These are phyloP conservation scores for Chironomus tentans DNA, from an alignment of 2,888 invertebrate genomes.

Conservation along the genomic window DNA sequence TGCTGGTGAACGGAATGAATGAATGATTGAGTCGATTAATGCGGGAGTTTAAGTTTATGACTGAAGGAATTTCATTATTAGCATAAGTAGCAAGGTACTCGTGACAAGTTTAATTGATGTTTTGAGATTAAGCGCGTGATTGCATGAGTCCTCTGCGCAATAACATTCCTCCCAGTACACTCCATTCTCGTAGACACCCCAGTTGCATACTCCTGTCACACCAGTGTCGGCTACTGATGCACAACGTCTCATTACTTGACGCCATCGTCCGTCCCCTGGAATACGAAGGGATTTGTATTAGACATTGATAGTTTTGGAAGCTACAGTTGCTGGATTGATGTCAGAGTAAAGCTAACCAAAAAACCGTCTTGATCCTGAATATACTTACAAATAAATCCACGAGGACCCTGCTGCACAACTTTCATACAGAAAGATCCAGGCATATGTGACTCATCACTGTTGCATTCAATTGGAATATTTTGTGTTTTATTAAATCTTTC, in stretches of 20 bases:
- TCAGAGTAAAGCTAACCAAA: too few species aligned
- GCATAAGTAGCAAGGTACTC: neutral
- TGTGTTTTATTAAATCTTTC: slow-evolving; percentile 70
- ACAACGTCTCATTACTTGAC: slow-evolving; percentile 82
- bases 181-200: slow-evolving; percentile 91
- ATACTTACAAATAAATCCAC: slow-evolving; percentile 89
- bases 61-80: slow-evolving; percentile 14
- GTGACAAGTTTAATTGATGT: slow-evolving; percentile 2
- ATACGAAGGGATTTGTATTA: slow-evolving; percentile 29
- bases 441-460: slow-evolving; percentile 85
- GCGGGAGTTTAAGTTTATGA: neutral
- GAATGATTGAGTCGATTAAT: neutral
- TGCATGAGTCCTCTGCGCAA: slow-evolving; percentile 86
- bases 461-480: slow-evolving; percentile 88
- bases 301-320: neutral
- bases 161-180: slow-evolving; percentile 97
- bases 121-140: slow-evolving; percentile 37
- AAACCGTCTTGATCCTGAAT: too few species aligned
- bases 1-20: neutral
- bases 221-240: slow-evolving; percentile 85
- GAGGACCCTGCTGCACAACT: slow-evolving; percentile 84
- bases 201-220: slow-evolving; percentile 91
- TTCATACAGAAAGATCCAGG: slow-evolving; percentile 97
- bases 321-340: too few species aligned
- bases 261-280: slow-evolving; percentile 92